Evolutionary conservation across 2,113 vertebrate genomes (phyloP).

Genomic region (Spea multiplicata): DNA sequence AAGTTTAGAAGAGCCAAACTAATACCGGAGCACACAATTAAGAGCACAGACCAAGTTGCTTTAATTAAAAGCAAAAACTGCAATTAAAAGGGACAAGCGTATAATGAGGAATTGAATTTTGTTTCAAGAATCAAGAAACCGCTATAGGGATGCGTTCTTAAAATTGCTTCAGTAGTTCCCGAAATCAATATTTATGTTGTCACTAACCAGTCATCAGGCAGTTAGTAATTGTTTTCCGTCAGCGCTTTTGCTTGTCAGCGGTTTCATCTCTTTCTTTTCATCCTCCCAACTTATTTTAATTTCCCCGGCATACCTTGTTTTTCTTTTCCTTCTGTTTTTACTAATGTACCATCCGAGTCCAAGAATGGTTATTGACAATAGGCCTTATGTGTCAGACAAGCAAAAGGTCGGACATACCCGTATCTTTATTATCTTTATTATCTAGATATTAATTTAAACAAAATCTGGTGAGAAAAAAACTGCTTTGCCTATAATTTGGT

Average conservation of each 20-base stretch:
- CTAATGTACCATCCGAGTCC: too few relatives aligned
- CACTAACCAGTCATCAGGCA: neutral
- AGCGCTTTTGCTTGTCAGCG: conserved; percentile 45
- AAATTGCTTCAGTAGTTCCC: conserved; percentile 14
- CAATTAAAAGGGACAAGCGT: conserved; percentile 19
- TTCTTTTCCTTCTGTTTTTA: neutral
- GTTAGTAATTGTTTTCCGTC: conserved; percentile 43
- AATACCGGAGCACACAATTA: neutral
- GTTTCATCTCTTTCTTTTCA: conserved; percentile 11
- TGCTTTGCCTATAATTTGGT: too few relatives aligned
- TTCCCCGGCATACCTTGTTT: neutral
- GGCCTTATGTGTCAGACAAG: too few relatives aligned
- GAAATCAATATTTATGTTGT: conserved; percentile 39
- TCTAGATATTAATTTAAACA: too few relatives aligned
- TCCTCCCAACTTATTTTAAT: neutral
- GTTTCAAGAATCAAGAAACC: neutral
- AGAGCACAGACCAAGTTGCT: neutral
- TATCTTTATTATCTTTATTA: too few relatives aligned
- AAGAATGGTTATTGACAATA: too few relatives aligned
- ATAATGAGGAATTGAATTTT: conserved; percentile 14
- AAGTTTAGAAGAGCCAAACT: too few relatives aligned
- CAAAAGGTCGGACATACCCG: too few relatives aligned
- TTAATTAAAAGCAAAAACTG: conserved; percentile 12
- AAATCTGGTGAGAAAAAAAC: too few relatives aligned
- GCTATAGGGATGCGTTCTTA: neutral